phyloP scores from a whole-genome alignment of 2,888 invertebrate genomes.

The Acrobasis repandana region DNA sequence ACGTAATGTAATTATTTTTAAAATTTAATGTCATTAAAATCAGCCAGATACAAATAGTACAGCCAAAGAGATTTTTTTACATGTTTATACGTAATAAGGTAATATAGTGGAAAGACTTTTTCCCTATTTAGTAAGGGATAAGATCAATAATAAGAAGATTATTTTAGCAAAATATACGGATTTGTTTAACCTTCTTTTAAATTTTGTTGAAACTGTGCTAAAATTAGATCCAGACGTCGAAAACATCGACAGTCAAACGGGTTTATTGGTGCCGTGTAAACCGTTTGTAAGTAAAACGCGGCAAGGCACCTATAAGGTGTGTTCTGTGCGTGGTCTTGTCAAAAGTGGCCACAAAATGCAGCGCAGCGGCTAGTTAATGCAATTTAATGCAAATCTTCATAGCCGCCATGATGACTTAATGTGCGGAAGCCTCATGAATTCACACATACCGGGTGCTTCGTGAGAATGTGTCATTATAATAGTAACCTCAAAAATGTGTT shows the following conservation, averaged over 20 bases:
- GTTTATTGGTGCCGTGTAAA: not conserved
- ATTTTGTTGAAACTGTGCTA: too few relatives aligned
- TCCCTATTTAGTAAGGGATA: too few relatives aligned
- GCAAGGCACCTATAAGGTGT: constrained; percentile 26
- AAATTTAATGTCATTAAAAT: too few relatives aligned
- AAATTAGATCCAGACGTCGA: not conserved
- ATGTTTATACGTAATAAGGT: too few relatives aligned
- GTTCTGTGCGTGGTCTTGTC: constrained; percentile 32
- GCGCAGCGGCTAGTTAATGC: constrained; percentile 45
- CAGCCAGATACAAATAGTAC: too few relatives aligned
- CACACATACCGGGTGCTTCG: constrained; percentile 32
- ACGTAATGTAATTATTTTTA: too few relatives aligned
- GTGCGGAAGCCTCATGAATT: constrained; percentile 50
- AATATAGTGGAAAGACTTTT: too few relatives aligned
- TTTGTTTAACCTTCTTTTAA: too few relatives aligned
- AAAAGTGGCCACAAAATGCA: constrained; percentile 37
- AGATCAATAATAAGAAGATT: too few relatives aligned
- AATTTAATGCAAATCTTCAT: constrained; percentile 68
- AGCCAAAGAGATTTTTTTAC: too few relatives aligned
- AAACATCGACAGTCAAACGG: not conserved
- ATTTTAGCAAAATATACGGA: too few relatives aligned
- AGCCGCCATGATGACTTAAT: constrained; percentile 43
- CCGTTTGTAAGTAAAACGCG: constrained; percentile 11
- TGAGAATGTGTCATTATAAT: constrained; percentile 11
- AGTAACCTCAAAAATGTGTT: not conserved